Percentiles rank a stretch among this genome's conserved stretches.
phyloP scores from a whole-genome alignment of 1,140 invertebrate species.

The Pseudomyrmex dendroicus region DNA sequence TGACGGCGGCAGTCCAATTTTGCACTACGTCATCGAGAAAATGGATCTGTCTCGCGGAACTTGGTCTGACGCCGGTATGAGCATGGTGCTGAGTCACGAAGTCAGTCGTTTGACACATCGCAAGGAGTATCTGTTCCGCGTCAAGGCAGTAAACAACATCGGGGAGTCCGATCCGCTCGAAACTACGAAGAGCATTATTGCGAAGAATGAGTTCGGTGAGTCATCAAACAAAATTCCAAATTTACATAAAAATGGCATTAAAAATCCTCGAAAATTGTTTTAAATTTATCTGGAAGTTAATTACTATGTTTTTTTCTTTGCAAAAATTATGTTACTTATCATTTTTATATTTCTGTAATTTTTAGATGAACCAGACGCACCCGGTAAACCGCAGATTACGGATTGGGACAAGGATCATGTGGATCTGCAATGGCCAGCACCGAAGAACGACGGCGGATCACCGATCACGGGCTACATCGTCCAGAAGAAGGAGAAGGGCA shows the following conservation, averaged over 20 bases:
- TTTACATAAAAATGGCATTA: neutral
- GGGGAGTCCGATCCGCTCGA: conserved; percentile 97
- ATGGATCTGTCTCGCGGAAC: conserved; percentile 97
- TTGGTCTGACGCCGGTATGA: conserved; percentile 97
- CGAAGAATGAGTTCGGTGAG: conserved; percentile 95
- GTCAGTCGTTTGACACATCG: conserved; percentile 95
- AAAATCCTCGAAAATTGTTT: neutral
- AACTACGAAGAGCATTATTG: conserved; percentile 94
- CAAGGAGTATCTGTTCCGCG: conserved; percentile 96
- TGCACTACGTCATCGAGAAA: conserved; percentile 99
- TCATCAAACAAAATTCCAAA: conserved; percentile 12
- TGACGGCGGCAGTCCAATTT: conserved; percentile 96
- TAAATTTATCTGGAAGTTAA: neutral
- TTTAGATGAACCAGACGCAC: conserved; percentile 94
- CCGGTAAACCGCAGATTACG: conserved; percentile 93
- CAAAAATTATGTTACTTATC: neutral
- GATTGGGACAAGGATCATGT: conserved; percentile 98
- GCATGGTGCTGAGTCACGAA: conserved; percentile 92
- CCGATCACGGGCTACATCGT: conserved; percentile 97
- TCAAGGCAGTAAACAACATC: conserved; percentile 97
- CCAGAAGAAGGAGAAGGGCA: conserved; percentile 98
- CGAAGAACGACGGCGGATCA: conserved; percentile 95
- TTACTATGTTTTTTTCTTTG: neutral
- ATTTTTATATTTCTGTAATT: conserved; percentile 11
- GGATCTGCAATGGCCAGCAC: conserved; percentile 95